These are phyloP conservation scores for Euleptes europaea DNA, from an alignment of 2,113 vertebrate species.

Conservation along the genomic window DNA sequence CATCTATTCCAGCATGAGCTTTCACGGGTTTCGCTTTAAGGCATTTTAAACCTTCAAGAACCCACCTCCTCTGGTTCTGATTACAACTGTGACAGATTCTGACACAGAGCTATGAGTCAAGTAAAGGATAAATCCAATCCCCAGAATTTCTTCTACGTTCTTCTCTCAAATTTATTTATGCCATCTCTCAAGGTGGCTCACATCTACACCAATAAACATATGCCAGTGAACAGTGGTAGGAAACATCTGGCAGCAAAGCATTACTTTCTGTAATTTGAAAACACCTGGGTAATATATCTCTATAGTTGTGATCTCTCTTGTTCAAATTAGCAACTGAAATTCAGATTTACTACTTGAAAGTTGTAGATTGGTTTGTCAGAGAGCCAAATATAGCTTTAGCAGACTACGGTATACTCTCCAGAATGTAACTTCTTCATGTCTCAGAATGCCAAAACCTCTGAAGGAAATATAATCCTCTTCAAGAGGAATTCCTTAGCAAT, in stretches of 20 bases:
- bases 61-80: not conserved
- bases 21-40: not conserved
- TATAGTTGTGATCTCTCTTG: not conserved
- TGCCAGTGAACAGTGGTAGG: not conserved
- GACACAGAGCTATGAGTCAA: not conserved
- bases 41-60: not conserved
- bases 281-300: not conserved
- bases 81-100: not conserved
- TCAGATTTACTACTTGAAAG: not conserved
- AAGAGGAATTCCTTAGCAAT: not conserved
- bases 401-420: not conserved
- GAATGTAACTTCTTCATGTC: not conserved
- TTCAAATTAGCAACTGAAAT: not conserved
- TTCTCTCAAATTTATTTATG: not conserved
- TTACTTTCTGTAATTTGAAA: not conserved
- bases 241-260: not conserved
- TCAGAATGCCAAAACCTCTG: not conserved
- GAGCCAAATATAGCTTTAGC: not conserved
- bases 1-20: no score
- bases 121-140: not conserved
- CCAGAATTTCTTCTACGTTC: not conserved
- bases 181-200: not conserved
- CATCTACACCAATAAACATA: not conserved
- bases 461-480: not conserved
- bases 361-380: not conserved